Base-by-base conservation (phyloP, 2,113 vertebrate genomes). In the Muscicapa adusta region DNA sequence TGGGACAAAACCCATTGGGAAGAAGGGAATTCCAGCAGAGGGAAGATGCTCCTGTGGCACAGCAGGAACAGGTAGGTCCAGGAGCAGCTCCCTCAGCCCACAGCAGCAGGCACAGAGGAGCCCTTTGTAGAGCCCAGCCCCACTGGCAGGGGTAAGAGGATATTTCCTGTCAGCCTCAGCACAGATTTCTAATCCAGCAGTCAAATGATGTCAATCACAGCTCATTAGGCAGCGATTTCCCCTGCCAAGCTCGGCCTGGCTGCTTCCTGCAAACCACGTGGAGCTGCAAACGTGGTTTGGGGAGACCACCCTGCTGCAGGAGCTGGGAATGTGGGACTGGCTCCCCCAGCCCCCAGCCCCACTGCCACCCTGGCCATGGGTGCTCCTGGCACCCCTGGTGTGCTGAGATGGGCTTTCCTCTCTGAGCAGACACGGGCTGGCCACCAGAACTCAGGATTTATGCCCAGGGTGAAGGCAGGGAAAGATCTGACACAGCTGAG, bases 141-240 rank as follows among this genome's bases (percentile, higher is more conserved):
- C 33, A 2, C 72, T 38, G 10, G 33, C 51, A 66, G 83, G 78
- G 75, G 88, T 77, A 73, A 93, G 87, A 71, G 91, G 89, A 91
- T 94, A 94, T 96, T 95, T 96, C 94, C 61, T 74, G 93, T 67
- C 45, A 82, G 48, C 63, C 80, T 73, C 51, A 2, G 43, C 33
- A 8, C 93, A 70, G 50, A 85, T 60, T 43, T 67, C 31, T 57
- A 82, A 89, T 68, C 89, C 90, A 38, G 76, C 86, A 86, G 94
- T 96, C 89, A 94, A 82, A 96, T 96, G 17, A 79, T 87, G 54
- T 96, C 91, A 95, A 91, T 92, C 85, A 93, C 87, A 95, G 83
- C 82, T 97, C 93, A 85, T 95, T 66, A 96, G 76, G 77, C 90
- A 94, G 67, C 42, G 61, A 65, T 91, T 76, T 29, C 45, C 63